Evolutionary conservation across 2,113 vertebrate genomes (phyloP).

Genomic region (Cottus gobio): DNA sequence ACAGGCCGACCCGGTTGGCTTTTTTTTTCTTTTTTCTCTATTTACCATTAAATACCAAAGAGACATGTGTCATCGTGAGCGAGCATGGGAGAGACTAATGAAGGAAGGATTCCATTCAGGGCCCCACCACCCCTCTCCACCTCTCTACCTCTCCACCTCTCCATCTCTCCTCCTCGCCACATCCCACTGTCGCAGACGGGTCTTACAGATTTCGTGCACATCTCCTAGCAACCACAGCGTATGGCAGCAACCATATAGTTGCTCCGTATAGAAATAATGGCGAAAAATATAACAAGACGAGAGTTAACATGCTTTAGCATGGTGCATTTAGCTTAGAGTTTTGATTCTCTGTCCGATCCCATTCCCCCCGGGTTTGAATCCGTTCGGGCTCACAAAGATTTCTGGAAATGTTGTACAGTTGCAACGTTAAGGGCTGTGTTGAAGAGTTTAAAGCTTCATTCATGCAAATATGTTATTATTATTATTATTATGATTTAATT

Average conservation of each 20-base stretch:
- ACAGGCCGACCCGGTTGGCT: constrained; percentile 55
- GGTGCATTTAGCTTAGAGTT: background rate
- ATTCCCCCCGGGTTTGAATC: background rate
- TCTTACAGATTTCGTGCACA: constrained; percentile 24
- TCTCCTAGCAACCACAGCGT: constrained; percentile 64
- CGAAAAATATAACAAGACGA: background rate
- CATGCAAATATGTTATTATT: no score
- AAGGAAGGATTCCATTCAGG: constrained; percentile 52
- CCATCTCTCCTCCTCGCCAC: background rate
- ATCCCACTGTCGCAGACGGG: background rate
- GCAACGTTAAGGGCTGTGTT: background rate
- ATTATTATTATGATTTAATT: no score
- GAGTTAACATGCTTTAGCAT: background rate
- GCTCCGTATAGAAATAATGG: constrained; percentile 8
- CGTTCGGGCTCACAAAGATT: background rate
- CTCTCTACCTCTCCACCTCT: background rate
- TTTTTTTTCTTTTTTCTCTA: constrained; percentile 31
- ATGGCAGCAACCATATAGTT: background rate
- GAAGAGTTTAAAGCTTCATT: background rate
- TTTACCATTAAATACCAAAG: constrained; percentile 79
- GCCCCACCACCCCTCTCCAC: background rate
- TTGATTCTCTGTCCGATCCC: background rate
- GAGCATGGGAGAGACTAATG: constrained; percentile 60
- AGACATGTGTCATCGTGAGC: constrained; percentile 36
- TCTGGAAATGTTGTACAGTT: background rate